Evolutionary conservation across 2,888 invertebrate species (phyloP), one percentile per base, ranked within the genome.

Genomic region (Plebejus argus): DNA sequence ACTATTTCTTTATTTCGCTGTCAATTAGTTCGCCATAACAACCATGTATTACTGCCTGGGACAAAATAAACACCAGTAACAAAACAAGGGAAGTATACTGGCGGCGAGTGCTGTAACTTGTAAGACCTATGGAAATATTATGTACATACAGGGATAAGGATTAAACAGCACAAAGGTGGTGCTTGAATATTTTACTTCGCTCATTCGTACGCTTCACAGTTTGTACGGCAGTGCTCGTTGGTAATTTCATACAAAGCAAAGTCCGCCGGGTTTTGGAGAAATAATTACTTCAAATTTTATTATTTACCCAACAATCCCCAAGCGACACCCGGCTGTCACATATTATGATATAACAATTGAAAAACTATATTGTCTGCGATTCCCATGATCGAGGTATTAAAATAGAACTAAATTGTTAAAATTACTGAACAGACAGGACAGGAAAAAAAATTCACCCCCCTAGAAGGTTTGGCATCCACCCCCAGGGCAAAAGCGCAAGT

Each of bases 61-160:
- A 12, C 33, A 28, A 70, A 70, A 70, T 70, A 70, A 28, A 70
- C 15, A 28, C 6, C 23, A 33, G 20, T 15, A 70, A 70, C 15
- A 70, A 28, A 35, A 70, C 35, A 33, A 70, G 33, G 28, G 10
- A 39, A 4, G 39, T 70, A 35, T 70, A 15, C 28, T 12, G 1
- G 23, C 15, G 28, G 70, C 28, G 70, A 28, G 18, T 70, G 10
- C 33, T n/a, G n/a, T n/a, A n/a, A n/a, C n/a, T n/a, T n/a, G n/a
- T n/a, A n/a, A n/a, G n/a, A n/a, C n/a, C n/a, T n/a, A n/a, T n/a
- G n/a, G n/a, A n/a, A n/a, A n/a, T n/a, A n/a, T n/a, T n/a, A 49
- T 72, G 72, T 49, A 72, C 72, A 45, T 15, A 72, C 72, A 20
- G 72, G 72, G 72, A n/a, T 39, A 72, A 49, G 45, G 45, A 45